A percentile compares a stretch with the other conserved stretches of the same genome.
These are phyloP conservation scores for Chironomus riparius DNA, from an alignment of 2,888 invertebrate species.

Conservation along the genomic window DNA sequence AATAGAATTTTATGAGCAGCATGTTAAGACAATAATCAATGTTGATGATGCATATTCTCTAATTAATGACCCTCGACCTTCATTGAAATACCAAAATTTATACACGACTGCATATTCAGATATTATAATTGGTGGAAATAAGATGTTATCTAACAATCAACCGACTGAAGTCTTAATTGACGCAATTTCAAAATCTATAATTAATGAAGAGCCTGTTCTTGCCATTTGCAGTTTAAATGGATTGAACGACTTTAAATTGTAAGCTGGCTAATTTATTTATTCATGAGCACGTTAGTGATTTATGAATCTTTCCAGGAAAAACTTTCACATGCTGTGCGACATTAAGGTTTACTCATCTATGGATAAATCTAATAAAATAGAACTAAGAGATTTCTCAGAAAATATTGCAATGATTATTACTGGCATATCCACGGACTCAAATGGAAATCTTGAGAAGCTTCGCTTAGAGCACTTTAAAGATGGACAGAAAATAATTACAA, in stretches of 20 bases:
- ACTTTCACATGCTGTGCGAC: slow-evolving; percentile 72
- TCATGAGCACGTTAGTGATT: not conserved
- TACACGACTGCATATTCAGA: slow-evolving; percentile 83
- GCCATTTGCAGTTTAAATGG: slow-evolving; percentile 84
- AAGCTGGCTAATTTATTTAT: slow-evolving; percentile 40
- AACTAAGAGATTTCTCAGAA: slow-evolving; percentile 83
- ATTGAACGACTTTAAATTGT: slow-evolving; percentile 64
- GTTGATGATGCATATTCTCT: slow-evolving; percentile 80
- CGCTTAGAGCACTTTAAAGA: not conserved
- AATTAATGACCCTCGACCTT: slow-evolving; percentile 74
- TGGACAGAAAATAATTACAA: not conserved
- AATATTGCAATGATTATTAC: slow-evolving; percentile 90
- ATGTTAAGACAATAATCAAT: slow-evolving; percentile 68
- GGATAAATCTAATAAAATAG: slow-evolving; percentile 68
- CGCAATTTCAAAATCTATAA: slow-evolving; percentile 65
- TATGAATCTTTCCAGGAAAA: not conserved
- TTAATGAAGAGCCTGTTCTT: slow-evolving; percentile 79
- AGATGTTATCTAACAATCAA: slow-evolving; percentile 80
- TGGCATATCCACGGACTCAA: slow-evolving; percentile 45
- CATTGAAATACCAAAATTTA: slow-evolving; percentile 66
- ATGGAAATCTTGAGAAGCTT: not conserved
- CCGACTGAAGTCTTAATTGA: slow-evolving; percentile 67
- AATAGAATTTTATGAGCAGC: slow-evolving; percentile 67
- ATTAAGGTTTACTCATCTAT: slow-evolving; percentile 67
- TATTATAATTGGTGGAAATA: slow-evolving; percentile 74